These are phyloP conservation scores for Hyperopisus bebe DNA, from an alignment of 2,113 vertebrate species.

Conservation along the genomic window DNA sequence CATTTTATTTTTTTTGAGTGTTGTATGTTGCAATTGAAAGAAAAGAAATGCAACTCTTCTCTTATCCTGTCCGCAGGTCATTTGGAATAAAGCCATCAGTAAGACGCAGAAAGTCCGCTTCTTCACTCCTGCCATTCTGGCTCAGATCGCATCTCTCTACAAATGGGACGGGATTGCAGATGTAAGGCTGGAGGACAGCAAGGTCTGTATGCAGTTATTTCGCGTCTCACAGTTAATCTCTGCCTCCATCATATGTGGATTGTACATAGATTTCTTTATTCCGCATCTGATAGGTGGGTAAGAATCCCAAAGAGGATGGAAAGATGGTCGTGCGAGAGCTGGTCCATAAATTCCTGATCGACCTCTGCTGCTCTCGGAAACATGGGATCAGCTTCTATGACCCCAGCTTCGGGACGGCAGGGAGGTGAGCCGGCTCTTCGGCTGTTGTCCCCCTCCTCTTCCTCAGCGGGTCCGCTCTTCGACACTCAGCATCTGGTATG, in stretches of 20 bases:
- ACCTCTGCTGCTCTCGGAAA: constrained; percentile 87
- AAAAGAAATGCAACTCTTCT: neutral
- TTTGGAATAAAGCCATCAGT: constrained; percentile 75
- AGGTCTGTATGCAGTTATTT: constrained; percentile 47
- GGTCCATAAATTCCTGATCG: constrained; percentile 77
- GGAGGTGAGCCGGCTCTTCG: constrained; percentile 58
- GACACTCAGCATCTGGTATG: neutral
- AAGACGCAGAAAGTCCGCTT: constrained; percentile 94
- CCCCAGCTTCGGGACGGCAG: constrained; percentile 75
- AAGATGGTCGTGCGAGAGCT: constrained; percentile 69
- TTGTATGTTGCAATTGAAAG: neutral
- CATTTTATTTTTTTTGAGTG: neutral
- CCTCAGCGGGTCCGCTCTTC: neutral
- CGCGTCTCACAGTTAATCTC: neutral
- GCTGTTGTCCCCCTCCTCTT: neutral
- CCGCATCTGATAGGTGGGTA: constrained; percentile 36
- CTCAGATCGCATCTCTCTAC: constrained; percentile 77
- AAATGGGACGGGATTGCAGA: constrained; percentile 84
- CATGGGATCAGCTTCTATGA: constrained; percentile 90
- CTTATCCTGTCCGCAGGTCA: constrained; percentile 60
- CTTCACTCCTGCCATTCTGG: constrained; percentile 71
- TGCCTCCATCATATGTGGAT: neutral
- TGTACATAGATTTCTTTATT: neutral
- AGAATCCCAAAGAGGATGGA: constrained; percentile 57
- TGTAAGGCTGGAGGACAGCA: constrained; percentile 50